A percentile compares a stretch with the other conserved stretches of the same genome.
Evolutionary conservation across 2,113 vertebrate species (phyloP).

Genomic region (Corythornis cristatus): DNA sequence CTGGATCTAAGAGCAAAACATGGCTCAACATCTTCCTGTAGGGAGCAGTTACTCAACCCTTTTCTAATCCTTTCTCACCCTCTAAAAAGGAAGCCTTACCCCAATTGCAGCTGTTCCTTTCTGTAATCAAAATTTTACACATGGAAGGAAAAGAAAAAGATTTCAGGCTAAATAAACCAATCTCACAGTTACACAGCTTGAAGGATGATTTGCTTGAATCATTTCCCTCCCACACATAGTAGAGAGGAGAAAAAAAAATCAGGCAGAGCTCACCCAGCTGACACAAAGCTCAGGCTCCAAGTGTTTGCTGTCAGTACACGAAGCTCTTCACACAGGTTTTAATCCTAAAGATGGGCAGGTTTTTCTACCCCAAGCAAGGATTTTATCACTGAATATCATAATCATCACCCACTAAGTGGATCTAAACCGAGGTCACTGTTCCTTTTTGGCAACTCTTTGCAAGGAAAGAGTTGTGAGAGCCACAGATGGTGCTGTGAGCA

Average conservation of each 20-base stretch:
- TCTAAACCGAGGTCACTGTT: background rate
- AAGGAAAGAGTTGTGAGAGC: background rate
- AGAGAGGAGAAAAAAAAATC: background rate
- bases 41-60: background rate
- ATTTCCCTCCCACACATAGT: background rate
- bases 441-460: background rate
- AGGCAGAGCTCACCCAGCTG: background rate
- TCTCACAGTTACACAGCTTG: constrained; percentile 7
- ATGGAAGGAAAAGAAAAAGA: constrained; percentile 1
- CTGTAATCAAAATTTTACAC: constrained; percentile 39
- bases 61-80: background rate
- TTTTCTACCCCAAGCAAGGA: background rate
- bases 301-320: background rate
- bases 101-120: constrained; percentile 34
- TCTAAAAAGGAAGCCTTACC: background rate
- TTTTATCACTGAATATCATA: background rate
- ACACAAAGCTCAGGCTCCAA: constrained; percentile 8
- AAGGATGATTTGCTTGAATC: constrained; percentile 44
- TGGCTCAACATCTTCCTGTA: background rate
- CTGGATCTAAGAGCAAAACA: background rate
- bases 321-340: background rate
- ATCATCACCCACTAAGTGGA: background rate
- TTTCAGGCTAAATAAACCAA: constrained; percentile 39
- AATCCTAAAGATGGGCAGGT: background rate
- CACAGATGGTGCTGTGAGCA: background rate